These are phyloP conservation scores for Apamea monoglypha DNA, from an alignment of 2,888 invertebrate species.

Conservation along the genomic window DNA sequence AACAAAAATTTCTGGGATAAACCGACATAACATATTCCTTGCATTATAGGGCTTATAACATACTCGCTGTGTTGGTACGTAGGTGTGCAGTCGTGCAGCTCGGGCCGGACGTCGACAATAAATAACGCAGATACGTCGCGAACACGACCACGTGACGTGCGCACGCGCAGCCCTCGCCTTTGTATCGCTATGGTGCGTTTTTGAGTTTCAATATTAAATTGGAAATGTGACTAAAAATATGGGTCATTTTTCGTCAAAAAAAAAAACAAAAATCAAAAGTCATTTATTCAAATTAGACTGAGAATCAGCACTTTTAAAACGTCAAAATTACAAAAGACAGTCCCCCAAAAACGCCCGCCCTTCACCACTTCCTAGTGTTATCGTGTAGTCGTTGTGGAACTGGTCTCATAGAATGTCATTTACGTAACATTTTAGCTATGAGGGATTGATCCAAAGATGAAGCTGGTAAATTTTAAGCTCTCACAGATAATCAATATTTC, in stretches of 20 bases:
- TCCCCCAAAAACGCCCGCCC: too few relatives aligned
- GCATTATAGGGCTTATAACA: constrained; percentile 50
- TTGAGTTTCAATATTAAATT: constrained; percentile 37
- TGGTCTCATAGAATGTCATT: not conserved
- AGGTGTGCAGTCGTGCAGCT: constrained; percentile 77
- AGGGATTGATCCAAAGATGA: not conserved
- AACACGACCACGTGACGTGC: constrained; percentile 86
- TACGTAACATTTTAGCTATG: not conserved
- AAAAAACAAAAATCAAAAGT: too few relatives aligned
- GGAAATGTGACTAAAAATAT: constrained; percentile 8
- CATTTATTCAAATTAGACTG: too few relatives aligned
- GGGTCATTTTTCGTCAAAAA: too few relatives aligned
- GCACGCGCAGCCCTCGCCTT: constrained; percentile 75
- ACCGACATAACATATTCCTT: constrained; percentile 51
- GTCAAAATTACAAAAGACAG: too few relatives aligned
- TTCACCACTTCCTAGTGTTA: too few relatives aligned
- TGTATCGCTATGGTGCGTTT: constrained; percentile 61
- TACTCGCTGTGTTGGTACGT: constrained; percentile 61
- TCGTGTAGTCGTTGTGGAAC: too few relatives aligned
- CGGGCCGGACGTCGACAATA: constrained; percentile 84
- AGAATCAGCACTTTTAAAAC: too few relatives aligned
- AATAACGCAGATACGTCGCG: constrained; percentile 88
- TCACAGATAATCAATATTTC: not conserved
- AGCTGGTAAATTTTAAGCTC: not conserved
- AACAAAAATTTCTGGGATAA: constrained; percentile 21